These are phyloP conservation scores for Caenorhabditis panamensis DNA, from an alignment of 2,888 invertebrate species.

Conservation along the genomic window DNA sequence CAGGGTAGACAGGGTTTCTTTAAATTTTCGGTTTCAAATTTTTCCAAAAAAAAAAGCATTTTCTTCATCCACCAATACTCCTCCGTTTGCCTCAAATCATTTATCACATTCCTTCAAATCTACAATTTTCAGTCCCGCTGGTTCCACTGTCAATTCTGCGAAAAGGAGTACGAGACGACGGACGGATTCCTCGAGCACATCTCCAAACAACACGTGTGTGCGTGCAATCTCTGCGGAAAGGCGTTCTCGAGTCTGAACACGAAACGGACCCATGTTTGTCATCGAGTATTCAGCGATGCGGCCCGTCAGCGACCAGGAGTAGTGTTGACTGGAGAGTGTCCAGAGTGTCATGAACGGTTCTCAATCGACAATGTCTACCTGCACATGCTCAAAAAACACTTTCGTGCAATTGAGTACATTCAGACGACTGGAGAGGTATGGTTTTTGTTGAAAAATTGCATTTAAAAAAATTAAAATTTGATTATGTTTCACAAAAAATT, in stretches of 20 bases:
- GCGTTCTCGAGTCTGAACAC: not conserved
- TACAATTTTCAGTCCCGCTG: slow-evolving; percentile 11
- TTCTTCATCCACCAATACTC: too few relatives aligned
- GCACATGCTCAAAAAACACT: slow-evolving; percentile 31
- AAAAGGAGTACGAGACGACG: not conserved
- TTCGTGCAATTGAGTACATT: slow-evolving; percentile 12
- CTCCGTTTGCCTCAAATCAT: too few relatives aligned
- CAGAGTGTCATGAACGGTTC: not conserved
- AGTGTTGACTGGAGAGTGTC: slow-evolving; percentile 12
- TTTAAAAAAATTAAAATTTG: too few relatives aligned
- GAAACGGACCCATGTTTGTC: slow-evolving; percentile 9
- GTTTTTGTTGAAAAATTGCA: too few relatives aligned
- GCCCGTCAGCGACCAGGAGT: not conserved
- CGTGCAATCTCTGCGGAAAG: slow-evolving; percentile 28
- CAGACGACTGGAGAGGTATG: slow-evolving; percentile 23
- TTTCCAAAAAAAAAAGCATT: too few relatives aligned
- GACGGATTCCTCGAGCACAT: slow-evolving; percentile 23
- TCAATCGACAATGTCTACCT: not conserved
- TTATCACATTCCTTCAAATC: too few relatives aligned
- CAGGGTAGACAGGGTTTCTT: too few relatives aligned
- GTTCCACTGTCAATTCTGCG: slow-evolving; percentile 31
- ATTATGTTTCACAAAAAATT: too few relatives aligned
- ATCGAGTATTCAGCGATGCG: not conserved
- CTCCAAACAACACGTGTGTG: slow-evolving; percentile 1
- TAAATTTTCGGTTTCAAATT: too few relatives aligned